These are phyloP conservation scores for Orchestia grillus DNA, from an alignment of 1,140 invertebrate genomes.

Conservation along the genomic window DNA sequence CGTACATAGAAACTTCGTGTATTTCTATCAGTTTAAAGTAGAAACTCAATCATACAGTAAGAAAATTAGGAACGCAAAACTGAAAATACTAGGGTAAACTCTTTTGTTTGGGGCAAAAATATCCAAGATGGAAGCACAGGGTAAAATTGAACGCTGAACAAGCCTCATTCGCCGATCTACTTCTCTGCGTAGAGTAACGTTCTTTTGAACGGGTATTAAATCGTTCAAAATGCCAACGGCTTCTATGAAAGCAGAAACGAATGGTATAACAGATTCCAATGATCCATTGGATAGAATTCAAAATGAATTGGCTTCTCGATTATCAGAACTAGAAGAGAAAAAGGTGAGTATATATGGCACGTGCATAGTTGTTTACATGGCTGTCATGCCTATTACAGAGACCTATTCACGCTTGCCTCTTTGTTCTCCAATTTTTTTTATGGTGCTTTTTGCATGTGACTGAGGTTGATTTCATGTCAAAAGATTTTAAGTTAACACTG, in stretches of 20 bases:
- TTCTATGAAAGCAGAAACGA: slow-evolving; percentile 9
- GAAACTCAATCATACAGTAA: neutral
- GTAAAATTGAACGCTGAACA: slow-evolving; percentile 13
- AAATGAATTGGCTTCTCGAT: slow-evolving; percentile 12
- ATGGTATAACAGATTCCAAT: slow-evolving; percentile 11
- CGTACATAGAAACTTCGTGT: neutral
- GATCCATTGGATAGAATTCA: slow-evolving; percentile 36
- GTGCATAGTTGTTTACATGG: slow-evolving; percentile 25
- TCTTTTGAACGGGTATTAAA: neutral
- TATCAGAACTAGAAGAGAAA: neutral
- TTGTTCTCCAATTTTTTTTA: neutral
- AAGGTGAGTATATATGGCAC: slow-evolving; percentile 6
- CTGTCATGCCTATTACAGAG: neutral
- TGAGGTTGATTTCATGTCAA: too few relatives aligned
- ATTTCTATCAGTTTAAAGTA: neutral
- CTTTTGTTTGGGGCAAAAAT: neutral
- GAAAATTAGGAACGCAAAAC: neutral
- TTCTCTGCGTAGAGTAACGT: neutral
- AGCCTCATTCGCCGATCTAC: slow-evolving; percentile 32
- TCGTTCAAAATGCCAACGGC: slow-evolving; percentile 32
- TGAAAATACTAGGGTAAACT: neutral
- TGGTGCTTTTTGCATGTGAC: too few relatives aligned
- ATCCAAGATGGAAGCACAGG: slow-evolving; percentile 18
- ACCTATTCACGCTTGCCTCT: neutral
- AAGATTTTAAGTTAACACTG: too few relatives aligned